These are phyloP conservation scores for Brachionus calyciflorus DNA, from an alignment of 1,140 invertebrate genomes.

Conservation along the genomic window DNA sequence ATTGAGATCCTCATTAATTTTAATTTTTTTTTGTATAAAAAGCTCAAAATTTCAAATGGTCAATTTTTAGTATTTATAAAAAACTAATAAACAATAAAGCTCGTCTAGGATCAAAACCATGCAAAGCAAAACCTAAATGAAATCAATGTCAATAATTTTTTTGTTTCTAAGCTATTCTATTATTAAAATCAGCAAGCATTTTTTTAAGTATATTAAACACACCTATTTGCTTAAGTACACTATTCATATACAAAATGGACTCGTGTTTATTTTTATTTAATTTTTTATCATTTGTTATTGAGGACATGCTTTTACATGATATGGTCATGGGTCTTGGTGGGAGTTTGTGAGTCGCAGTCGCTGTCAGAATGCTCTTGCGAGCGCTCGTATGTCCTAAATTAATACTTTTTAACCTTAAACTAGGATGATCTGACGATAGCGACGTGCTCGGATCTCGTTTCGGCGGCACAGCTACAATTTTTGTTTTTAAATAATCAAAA, in stretches of 20 bases:
- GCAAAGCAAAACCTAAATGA: not conserved
- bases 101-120: too few relatives aligned
- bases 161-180: not conserved
- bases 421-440: slow-evolving; percentile 1
- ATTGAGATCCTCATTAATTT: too few relatives aligned
- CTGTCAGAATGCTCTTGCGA: not conserved
- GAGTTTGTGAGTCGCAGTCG: not conserved
- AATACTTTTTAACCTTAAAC: slow-evolving; percentile 1
- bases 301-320: slow-evolving; percentile 27
- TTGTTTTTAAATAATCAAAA: not conserved
- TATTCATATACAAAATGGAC: slow-evolving; percentile 13
- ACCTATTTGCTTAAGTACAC: slow-evolving; percentile 24
- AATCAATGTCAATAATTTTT: not conserved
- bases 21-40: too few relatives aligned
- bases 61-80: too few relatives aligned
- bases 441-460: slow-evolving; percentile 44
- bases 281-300: not conserved
- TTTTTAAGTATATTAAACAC: not conserved
- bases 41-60: too few relatives aligned
- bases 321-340: slow-evolving; percentile 30
- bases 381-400: not conserved
- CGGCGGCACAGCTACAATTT: not conserved
- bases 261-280: slow-evolving; percentile 7
- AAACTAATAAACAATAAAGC: too few relatives aligned
- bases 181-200: not conserved